Percentiles rank a stretch among this genome's conserved stretches.
Evolutionary conservation across 92 coral and sea anemone species (phyloP).

Genomic region (Plumapathes pennacea): DNA sequence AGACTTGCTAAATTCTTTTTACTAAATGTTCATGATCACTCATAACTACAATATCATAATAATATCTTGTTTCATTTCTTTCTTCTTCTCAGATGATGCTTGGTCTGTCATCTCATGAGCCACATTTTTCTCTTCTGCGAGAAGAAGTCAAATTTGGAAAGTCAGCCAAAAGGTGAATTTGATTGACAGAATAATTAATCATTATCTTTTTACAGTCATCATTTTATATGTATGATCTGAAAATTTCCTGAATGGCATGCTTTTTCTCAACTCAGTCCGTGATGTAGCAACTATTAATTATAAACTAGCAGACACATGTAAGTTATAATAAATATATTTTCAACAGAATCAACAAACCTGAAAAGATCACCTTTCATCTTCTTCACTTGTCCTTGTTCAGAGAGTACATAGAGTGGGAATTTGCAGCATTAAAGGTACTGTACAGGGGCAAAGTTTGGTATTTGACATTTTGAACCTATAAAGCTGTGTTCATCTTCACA

Average conservation of each 20-base stretch:
- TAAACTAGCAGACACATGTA: no score
- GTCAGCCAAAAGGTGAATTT: slow-evolving; percentile 74
- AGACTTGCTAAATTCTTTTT: no score
- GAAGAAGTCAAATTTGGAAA: slow-evolving; percentile 97
- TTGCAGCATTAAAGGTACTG: slow-evolving; percentile 74
- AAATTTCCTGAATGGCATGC: no score
- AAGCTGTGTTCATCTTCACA: not conserved
- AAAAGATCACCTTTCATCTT: slow-evolving; percentile 91
- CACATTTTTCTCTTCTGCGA: slow-evolving; percentile 88
- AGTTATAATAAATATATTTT: not conserved
- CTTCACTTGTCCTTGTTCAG: slow-evolving; percentile 90
- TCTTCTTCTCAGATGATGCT: slow-evolving; percentile 73
- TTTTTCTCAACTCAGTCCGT: no score
- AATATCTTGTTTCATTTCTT: no score
- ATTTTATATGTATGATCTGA: no score
- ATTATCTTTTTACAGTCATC: not conserved
- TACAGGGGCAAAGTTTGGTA: not conserved
- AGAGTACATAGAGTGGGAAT: slow-evolving; percentile 96
- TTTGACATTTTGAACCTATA: not conserved
- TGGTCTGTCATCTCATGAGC: slow-evolving; percentile 90
- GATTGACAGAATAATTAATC: not conserved
- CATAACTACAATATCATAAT: no score
- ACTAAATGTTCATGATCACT: no score
- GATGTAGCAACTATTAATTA: no score
- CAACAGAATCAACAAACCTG: slow-evolving; percentile 86